Base-by-base conservation (phyloP, 2,113 vertebrate genomes). In the Thoracochromis brauschi region DNA sequence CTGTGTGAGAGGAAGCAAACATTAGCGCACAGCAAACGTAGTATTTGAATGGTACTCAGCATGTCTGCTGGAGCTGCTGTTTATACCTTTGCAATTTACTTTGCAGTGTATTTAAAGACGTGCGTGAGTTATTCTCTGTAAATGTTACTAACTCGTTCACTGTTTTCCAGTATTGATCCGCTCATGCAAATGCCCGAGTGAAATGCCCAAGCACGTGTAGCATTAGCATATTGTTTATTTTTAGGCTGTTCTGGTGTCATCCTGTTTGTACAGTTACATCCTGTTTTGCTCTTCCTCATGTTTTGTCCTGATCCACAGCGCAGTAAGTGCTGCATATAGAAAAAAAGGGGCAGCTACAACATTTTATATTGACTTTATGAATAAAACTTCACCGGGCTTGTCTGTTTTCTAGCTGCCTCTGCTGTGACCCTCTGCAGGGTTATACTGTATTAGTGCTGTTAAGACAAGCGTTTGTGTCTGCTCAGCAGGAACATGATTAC, bases 401-500 rank as follows among this genome's bases (percentile, higher is more conserved):
- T 24, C 35, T 33, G 19, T 21, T 6, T 45, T 42, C 19, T 35
- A 3, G 40, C 21, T 2, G 42, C 13, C 88, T 83, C 42, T 26
- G 19, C 31, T 17, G 17, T 90, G 85, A 91, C 87, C 93, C 88
- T 60, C 63, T 84, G 87, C 83, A 60, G 45, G 42, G 51, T 63
- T 8, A 3, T 3, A 49, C 65, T 83, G 29, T n/a, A 68, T 75
- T 75, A 58, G 82, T 16, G 65, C 40, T 82, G 91, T 92, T 85
- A 87, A 54, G 83, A 68, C 84, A 19, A 10, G 51, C 9, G 57
- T 85, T 84, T 87, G 85, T 71, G 60, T 93, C 89, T 92, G 85
- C 49, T 60, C 85, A 90, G 45, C 84, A 60, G 82, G 4, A 53
- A 81, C 82, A 89, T 92, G 88, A 96, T 96, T 95, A 86, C 85